These are phyloP conservation scores for Alaudala cheleensis DNA, from an alignment of 2,113 vertebrate genomes.

Conservation along the genomic window DNA sequence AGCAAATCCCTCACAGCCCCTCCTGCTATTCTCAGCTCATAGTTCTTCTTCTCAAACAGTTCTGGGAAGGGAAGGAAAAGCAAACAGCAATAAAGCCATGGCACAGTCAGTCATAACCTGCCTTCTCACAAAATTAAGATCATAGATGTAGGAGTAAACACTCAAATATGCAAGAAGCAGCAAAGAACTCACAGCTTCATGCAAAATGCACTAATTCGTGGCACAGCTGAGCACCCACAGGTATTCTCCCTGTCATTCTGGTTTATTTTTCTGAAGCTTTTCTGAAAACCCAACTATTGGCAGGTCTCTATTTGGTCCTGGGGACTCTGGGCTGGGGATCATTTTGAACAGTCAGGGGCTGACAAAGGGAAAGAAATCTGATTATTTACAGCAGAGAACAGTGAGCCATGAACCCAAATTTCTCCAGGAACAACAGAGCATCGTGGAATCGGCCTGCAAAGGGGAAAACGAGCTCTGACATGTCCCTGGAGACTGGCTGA, in stretches of 20 bases:
- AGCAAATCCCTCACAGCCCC: constrained; percentile 93
- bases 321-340: not conserved
- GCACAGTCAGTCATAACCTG: not conserved
- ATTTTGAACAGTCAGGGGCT: fast-evolving
- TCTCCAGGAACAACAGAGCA: too few relatives aligned
- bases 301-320: not conserved
- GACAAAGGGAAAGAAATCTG: fast-evolving
- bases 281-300: not conserved
- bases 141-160: fast-evolving
- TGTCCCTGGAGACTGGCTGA: fast-evolving
- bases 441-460: fast-evolving
- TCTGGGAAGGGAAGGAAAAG: constrained; percentile 63
- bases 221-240: not conserved
- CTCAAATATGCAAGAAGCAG: not conserved
- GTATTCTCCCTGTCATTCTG: too few relatives aligned
- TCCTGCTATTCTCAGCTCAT: constrained; percentile 92
- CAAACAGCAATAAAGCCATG: not conserved
- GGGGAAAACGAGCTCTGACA: fast-evolving
- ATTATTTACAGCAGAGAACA: not conserved
- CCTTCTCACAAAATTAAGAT: fast-evolving
- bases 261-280: not conserved
- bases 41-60: constrained; percentile 85
- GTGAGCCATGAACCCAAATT: fast-evolving
- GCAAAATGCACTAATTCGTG: fast-evolving
- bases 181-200: not conserved